These are phyloP conservation scores for Paradoxurus hermaphroditus DNA, from an alignment of 2,113 vertebrate genomes.

Conservation along the genomic window DNA sequence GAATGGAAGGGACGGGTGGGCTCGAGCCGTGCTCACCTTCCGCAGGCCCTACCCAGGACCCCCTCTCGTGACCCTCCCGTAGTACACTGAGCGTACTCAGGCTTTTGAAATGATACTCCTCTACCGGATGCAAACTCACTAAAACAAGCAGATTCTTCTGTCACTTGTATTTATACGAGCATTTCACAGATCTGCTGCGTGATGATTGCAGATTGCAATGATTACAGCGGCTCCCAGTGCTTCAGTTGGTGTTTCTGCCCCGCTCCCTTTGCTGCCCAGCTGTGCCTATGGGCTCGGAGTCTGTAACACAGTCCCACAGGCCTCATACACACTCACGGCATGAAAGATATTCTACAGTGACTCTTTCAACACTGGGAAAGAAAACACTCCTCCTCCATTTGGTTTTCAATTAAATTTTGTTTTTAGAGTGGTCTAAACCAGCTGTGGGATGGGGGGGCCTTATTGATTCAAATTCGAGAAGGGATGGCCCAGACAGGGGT, in stretches of 20 bases:
- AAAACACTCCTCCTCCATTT: not conserved
- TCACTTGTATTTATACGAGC: not conserved
- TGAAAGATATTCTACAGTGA: not conserved
- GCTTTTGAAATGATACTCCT: not conserved
- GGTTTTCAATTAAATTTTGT: not conserved
- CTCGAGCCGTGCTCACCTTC: not conserved
- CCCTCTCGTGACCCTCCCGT: not conserved
- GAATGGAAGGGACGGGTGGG: not conserved
- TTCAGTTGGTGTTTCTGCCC: not conserved
- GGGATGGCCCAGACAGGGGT: not conserved
- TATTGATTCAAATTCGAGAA: not conserved
- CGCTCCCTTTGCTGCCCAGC: not conserved
- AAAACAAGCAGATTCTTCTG: not conserved
- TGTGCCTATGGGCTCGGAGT: not conserved
- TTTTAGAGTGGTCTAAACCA: not conserved
- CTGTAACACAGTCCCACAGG: not conserved
- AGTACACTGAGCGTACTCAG: not conserved
- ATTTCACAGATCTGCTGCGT: not conserved
- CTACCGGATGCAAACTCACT: not conserved
- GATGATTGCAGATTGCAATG: not conserved
- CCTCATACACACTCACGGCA: too few species aligned
- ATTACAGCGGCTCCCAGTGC: not conserved
- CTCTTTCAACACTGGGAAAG: not conserved
- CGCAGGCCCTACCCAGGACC: not conserved
- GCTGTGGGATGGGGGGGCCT: not conserved